Conservation (phyloP, 2,113 vertebrate species). For the Isichthys henryi region DNA sequence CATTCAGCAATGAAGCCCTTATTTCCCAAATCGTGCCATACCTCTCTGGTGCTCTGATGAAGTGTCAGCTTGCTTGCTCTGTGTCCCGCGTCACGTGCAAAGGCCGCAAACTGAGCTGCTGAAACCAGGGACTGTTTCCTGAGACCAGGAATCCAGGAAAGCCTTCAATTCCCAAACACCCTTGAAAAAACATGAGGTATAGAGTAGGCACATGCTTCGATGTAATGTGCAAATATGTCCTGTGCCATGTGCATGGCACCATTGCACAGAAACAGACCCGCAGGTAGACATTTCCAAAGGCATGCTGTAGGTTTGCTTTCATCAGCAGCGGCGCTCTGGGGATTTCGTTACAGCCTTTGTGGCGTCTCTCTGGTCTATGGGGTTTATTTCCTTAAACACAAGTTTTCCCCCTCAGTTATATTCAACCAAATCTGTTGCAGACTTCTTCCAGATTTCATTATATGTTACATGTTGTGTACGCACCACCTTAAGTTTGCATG, state of each 20-base stretch:
- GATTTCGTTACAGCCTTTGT: neutral
- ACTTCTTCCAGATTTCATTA: neutral
- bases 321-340: neutral
- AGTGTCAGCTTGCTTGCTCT: neutral
- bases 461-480: neutral
- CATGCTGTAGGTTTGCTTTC: neutral
- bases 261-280: too few species aligned
- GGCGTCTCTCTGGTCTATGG: neutral
- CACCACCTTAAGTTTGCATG: neutral
- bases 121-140: neutral
- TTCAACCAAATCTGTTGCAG: neutral
- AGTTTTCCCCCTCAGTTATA: neutral
- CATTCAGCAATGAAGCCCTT: neutral
- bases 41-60: neutral
- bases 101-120: neutral
- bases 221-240: neutral
- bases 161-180: neutral
- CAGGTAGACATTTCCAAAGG: neutral
- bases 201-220: neutral
- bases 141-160: neutral
- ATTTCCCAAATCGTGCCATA: neutral
- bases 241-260: neutral
- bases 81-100: neutral
- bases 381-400: neutral
- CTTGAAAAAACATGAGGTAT: neutral